Conservation (phyloP, 2,113 vertebrate species). For the Acanthochromis polyacanthus region DNA sequence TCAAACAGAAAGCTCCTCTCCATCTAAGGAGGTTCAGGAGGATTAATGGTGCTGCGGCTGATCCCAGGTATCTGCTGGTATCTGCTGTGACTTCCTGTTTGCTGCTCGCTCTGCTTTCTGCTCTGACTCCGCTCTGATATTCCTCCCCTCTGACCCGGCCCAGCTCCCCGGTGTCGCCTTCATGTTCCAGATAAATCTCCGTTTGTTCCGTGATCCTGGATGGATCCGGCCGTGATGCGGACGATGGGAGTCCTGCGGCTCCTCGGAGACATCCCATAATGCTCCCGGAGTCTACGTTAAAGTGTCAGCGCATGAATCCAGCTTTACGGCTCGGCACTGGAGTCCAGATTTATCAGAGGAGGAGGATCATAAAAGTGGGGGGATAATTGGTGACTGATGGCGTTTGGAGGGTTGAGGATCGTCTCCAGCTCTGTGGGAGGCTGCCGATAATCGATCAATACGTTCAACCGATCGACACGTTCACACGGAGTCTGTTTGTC, state of each 20-base stretch:
- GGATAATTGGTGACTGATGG: conserved; percentile 62
- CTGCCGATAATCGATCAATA: conserved; percentile 53
- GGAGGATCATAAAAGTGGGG: conserved; percentile 44
- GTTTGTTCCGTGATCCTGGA: conserved; percentile 56
- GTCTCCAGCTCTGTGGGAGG: conserved; percentile 9
- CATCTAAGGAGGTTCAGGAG: no score
- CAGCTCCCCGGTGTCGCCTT: conserved; percentile 32
- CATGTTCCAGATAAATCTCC: conserved; percentile 59
- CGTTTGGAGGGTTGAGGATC: conserved; percentile 30
- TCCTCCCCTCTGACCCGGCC: conserved; percentile 27
- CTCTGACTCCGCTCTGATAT: background rate
- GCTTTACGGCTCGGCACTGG: conserved; percentile 41
- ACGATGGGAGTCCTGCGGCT: conserved; percentile 29
- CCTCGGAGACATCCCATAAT: conserved; percentile 38
- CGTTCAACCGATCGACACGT: conserved; percentile 44
- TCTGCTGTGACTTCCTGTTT: no score
- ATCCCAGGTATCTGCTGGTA: no score
- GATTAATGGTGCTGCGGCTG: no score
- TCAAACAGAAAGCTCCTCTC: no score
- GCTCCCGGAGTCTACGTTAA: conserved; percentile 60
- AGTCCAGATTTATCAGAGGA: conserved; percentile 30
- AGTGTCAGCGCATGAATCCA: conserved; percentile 53
- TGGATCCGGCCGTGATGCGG: conserved; percentile 1
- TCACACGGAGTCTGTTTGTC: background rate
- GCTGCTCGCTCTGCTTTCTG: no score